Evolutionary conservation across 2,797 vertebrate species (phyloP), one percentile per base, ranked within the genome.

Genomic region (Pampus argenteus): DNA sequence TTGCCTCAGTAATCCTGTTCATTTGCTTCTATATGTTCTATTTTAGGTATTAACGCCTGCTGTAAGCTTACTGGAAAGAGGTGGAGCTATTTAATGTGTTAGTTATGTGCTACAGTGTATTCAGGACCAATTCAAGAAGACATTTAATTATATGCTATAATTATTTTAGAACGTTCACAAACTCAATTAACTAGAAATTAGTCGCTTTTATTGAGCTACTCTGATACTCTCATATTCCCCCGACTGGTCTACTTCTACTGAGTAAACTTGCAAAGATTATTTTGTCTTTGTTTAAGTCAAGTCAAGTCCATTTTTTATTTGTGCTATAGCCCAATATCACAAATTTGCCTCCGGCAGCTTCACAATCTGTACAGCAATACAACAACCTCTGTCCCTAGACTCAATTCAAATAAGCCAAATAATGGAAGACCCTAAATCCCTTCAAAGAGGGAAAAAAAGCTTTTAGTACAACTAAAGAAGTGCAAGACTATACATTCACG

Each of bases 11-110:
- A 36, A 31, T 31, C 26, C 3, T 23, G 1, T 20, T 31, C 9
- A 31, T 42, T n/a, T n/a, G 23, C 6, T 31, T 29, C 14, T 38
- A 29, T 20, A 31, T 45, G 29, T 28, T 28, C 26, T 29, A 69
- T 76, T 70, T 76, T 61, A 38, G 63, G 25, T n/a, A 40, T 58
- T 38, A 51, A 44, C 13, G 31, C 7, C 47, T 48, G 15, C 7
- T 20, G 48, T 25, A 49, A 36, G 13, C 20, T 67, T 34, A 29
- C 5, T 9, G 20, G 36, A 58, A 9, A 51, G 23, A 51, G 38
- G 15, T 8, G 28, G 60, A 28, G 31, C 20, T 9, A 22, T 15
- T 23, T 13, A 23, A 59, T 34, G 42, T 57, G 44, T 56, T 57
- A 10, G 29, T 13, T 28, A 59, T 34, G 42, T 57, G 44, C 52